Base-by-base conservation (phyloP, 1,140 invertebrate species). In the Sogatella furcifera region DNA sequence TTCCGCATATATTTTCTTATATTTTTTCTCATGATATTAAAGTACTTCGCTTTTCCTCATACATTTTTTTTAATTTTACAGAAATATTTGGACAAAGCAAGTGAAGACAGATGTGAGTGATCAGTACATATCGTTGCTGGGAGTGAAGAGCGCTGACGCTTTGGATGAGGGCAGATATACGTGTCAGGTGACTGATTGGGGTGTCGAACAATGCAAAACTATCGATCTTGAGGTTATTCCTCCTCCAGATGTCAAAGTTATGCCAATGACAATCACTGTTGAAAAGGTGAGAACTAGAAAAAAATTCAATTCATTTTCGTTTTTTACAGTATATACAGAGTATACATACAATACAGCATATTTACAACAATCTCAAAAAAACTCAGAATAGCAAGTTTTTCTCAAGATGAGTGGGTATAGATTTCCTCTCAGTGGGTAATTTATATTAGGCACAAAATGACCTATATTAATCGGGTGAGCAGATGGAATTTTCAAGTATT, bases 151-250 rank as follows among this genome's bases (percentile, higher is more conserved):
- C 34, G 83, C 85, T 0, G 80, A 78, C 41, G 73, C 77, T 21
- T 73, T 84, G 10, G 88, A 90, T 67, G 77, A 80, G 13, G 88
- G 88, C 22, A 75, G 80, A 41, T 89, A 88, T 73, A 85, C 84
- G 2, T 90, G 88, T 67, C 76, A 81, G 66, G 80, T 86, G 13
- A 77, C 80, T n/a, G 86, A 88, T 65, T 82, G 81, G 71, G 84
- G 81, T n/a, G 73, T 86, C 13, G 79, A 89, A 57, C 81, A 88
- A 60, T 90, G 88, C 69, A 80, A 84, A 63, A 83, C 84, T 14
- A 73, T 86, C 43, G 76, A 80, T 24, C 73, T 90, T 13, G 78
- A 83, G 53, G 79, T 91, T 13, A 74, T 81, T 57, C 76, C 78
- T 52, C 81, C 84, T 11, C 86, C 87, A 1, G 75, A 82, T 60